Conservation (phyloP, 2,797 vertebrate species). For the Naso thynnoides region DNA sequence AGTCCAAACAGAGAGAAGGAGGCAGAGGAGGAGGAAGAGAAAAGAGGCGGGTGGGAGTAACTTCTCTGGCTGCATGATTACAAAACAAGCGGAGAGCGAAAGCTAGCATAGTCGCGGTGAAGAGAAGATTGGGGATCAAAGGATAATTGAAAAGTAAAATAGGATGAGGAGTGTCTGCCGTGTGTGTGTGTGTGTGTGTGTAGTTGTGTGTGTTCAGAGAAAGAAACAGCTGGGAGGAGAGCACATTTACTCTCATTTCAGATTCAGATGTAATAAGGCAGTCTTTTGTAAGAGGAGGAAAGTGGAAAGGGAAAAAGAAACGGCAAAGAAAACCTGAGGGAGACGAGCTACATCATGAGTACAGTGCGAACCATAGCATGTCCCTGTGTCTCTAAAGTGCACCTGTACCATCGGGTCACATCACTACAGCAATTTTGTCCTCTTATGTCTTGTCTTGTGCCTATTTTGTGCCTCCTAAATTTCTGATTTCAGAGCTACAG, state of each 20-base stretch:
- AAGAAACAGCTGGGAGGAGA: slow-evolving; percentile 61
- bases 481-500: slow-evolving; percentile 34
- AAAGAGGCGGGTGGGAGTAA: slow-evolving; percentile 39
- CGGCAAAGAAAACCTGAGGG: slow-evolving; percentile 65
- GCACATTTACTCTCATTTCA: slow-evolving; percentile 62
- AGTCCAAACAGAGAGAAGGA: slow-evolving; percentile 42
- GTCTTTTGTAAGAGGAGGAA: slow-evolving; percentile 67
- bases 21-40: slow-evolving; percentile 26
- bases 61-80: slow-evolving; percentile 58
- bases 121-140: slow-evolving; percentile 70
- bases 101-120: slow-evolving; percentile 62
- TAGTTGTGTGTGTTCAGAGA: slow-evolving; percentile 20
- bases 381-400: slow-evolving; percentile 54
- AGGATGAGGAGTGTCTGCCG: slow-evolving; percentile 39
- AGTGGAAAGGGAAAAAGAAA: slow-evolving; percentile 29
- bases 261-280: slow-evolving; percentile 77
- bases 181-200: slow-evolving; percentile 26
- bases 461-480: slow-evolving; percentile 27
- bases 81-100: slow-evolving; percentile 57
- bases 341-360: slow-evolving; percentile 64
- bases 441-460: slow-evolving; percentile 2
- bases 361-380: slow-evolving; percentile 42
- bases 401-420: slow-evolving; percentile 31
- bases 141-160: slow-evolving; percentile 78
- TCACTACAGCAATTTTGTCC: slow-evolving; percentile 22